Conservation (phyloP, 2,797 vertebrate species). For the Perodicticus potto region DNA sequence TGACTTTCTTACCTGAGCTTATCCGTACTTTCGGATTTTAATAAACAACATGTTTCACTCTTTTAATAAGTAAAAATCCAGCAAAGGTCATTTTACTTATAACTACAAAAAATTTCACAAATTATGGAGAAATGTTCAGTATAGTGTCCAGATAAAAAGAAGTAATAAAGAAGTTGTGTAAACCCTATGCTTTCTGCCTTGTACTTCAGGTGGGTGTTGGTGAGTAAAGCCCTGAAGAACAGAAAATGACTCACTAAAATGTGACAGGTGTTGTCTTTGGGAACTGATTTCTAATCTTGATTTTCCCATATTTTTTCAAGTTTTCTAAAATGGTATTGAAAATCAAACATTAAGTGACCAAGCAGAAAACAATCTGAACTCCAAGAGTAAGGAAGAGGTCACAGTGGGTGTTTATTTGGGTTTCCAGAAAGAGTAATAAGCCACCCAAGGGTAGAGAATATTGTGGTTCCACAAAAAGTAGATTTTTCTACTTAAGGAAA, state of each 20-base stretch:
- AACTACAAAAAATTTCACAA: conserved; percentile 8
- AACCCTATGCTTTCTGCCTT: neutral
- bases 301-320: neutral
- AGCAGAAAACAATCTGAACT: neutral
- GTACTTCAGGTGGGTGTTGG: neutral
- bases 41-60: neutral
- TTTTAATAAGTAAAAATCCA: neutral
- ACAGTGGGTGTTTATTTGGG: neutral
- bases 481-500: conserved; percentile 21
- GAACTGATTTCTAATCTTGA: neutral
- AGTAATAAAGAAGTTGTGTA: neutral
- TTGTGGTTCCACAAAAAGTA: conserved; percentile 9
- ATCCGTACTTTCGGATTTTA: conserved; percentile 16
- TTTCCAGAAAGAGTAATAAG: neutral
- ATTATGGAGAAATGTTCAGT: neutral
- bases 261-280: neutral
- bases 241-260: neutral
- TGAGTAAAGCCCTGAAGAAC: neutral
- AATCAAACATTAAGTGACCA: neutral
- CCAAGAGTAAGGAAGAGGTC: neutral
- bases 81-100: neutral
- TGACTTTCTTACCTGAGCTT: conserved; percentile 26
- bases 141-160: neutral
- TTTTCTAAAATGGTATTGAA: neutral
- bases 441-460: neutral